Evolutionary conservation across 2,888 invertebrate species (phyloP).

Genomic region (Drosophila anceps): DNA sequence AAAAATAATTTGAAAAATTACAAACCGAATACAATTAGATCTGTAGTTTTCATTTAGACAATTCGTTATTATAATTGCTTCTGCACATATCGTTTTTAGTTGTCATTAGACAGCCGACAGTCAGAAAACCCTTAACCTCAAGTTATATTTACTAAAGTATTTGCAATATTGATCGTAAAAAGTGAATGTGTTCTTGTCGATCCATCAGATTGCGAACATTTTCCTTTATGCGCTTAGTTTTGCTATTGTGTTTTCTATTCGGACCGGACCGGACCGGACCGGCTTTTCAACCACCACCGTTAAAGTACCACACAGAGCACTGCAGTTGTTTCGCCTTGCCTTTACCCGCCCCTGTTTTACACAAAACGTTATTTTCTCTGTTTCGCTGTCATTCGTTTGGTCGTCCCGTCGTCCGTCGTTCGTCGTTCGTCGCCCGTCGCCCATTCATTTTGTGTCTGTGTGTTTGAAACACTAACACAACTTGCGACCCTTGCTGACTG

Average conservation of each 20-base stretch:
- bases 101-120: not conserved
- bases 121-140: not conserved
- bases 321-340: slow-evolving; percentile 28
- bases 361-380: slow-evolving; percentile 37
- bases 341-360: slow-evolving; percentile 16
- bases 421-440: slow-evolving; percentile 30
- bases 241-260: slow-evolving; percentile 35
- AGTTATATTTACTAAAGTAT: not conserved
- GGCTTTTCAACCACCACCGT: slow-evolving; percentile 77
- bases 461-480: slow-evolving; percentile 49
- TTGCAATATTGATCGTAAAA: not conserved
- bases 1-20: not conserved
- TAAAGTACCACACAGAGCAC: slow-evolving; percentile 27
- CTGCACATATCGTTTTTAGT: not conserved
- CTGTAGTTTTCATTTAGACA: not conserved
- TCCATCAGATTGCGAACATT: slow-evolving; percentile 4
- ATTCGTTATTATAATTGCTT: not conserved
- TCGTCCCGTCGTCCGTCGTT: slow-evolving; percentile 32
- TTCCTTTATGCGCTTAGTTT: slow-evolving; percentile 27
- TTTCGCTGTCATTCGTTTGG: slow-evolving; percentile 38
- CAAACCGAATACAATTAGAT: not conserved
- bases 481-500: slow-evolving; percentile 69
- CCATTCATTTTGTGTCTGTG: slow-evolving; percentile 44
- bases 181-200: not conserved
- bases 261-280: slow-evolving; percentile 46